These are phyloP conservation scores for Galerucella calmariensis DNA, from an alignment of 2,888 invertebrate genomes.

Conservation along the genomic window DNA sequence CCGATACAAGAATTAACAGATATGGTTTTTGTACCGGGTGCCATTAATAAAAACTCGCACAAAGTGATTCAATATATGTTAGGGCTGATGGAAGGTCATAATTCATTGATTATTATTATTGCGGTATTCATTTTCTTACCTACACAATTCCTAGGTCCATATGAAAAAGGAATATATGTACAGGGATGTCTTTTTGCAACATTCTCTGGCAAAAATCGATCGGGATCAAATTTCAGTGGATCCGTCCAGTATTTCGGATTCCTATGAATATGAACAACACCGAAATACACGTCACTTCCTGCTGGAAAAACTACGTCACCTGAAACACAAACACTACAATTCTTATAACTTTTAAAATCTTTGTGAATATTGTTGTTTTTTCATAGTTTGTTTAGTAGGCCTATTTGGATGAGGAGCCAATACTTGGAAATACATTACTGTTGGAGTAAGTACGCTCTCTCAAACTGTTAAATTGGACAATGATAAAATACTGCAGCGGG, in stretches of 20 bases:
- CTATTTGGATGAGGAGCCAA: too few species aligned
- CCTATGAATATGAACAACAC: slow-evolving; percentile 64
- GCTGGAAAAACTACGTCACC: slow-evolving; percentile 52
- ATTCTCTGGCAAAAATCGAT: slow-evolving; percentile 69
- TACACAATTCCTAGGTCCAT: slow-evolving; percentile 67
- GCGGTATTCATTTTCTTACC: slow-evolving; percentile 59
- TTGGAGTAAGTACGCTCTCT: too few species aligned
- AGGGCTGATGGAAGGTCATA: too few species aligned
- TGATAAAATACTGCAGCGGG: too few species aligned
- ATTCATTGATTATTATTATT: background rate
- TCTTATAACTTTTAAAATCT: too few species aligned
- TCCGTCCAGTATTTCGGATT: slow-evolving; percentile 69
- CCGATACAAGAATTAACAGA: too few species aligned
- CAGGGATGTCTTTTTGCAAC: slow-evolving; percentile 64
- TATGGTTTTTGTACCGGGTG: too few species aligned
- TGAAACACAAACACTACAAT: slow-evolving; percentile 12
- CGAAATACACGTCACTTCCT: slow-evolving; percentile 61
- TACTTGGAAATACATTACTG: too few species aligned
- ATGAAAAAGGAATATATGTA: slow-evolving; percentile 67
- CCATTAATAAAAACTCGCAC: too few species aligned
- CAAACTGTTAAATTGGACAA: too few species aligned
- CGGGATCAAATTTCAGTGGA: slow-evolving; percentile 70
- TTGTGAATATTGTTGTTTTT: background rate
- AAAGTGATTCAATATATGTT: background rate
- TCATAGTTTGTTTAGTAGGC: too few species aligned